Conservation (phyloP, 2,113 vertebrate genomes). For the Tricholaema leucomelas region DNA sequence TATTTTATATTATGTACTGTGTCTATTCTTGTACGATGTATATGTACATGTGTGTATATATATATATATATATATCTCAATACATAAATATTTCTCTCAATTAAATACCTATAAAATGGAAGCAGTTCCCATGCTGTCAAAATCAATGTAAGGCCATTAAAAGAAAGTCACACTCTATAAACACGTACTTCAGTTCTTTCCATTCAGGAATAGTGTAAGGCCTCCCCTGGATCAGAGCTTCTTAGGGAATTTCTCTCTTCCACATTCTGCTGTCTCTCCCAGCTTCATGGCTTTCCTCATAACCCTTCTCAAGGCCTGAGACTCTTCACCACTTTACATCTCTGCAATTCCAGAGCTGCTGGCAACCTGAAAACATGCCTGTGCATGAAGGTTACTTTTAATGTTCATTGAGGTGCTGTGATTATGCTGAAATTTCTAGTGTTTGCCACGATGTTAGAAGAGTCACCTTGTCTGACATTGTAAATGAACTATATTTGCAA, state of each 20-base stretch:
- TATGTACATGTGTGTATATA: too few species aligned
- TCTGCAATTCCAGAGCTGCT: neutral
- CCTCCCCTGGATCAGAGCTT: neutral
- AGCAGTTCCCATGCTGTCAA: neutral
- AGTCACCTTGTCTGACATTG: conserved; percentile 36
- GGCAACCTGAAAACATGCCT: neutral
- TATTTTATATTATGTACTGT: neutral
- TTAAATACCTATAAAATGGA: neutral
- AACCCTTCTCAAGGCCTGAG: neutral
- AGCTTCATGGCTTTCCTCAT: neutral
- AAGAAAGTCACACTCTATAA: neutral
- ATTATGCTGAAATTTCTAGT: conserved; percentile 34
- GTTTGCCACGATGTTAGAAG: conserved; percentile 28
- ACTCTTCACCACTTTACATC: neutral
- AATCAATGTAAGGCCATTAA: neutral
- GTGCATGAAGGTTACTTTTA: neutral
- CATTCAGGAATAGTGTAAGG: neutral
- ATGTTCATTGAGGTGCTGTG: conserved; percentile 23
- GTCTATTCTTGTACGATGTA: neutral
- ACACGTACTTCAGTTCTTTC: neutral
- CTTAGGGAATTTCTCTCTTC: neutral
- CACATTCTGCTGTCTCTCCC: neutral
- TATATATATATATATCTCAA: neutral
- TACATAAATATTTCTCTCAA: neutral
- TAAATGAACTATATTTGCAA: conserved; percentile 45